Percentiles rank a stretch among this genome's conserved stretches.
These are phyloP conservation scores for Fringilla coelebs DNA, from an alignment of 2,797 vertebrate genomes.

Conservation along the genomic window DNA sequence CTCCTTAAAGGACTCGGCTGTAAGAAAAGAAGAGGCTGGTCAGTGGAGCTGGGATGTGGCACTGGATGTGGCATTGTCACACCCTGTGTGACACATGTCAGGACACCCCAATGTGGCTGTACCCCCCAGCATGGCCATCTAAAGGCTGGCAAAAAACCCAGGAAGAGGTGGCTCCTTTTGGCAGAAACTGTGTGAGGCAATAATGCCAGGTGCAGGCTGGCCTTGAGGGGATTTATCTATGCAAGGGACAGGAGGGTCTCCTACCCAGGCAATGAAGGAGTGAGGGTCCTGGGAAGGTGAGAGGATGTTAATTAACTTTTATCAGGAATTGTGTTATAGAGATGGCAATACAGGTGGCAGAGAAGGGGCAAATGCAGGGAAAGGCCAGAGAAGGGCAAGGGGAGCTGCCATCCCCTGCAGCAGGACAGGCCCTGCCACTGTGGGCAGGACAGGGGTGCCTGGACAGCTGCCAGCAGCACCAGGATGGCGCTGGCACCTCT, in stretches of 20 bases:
- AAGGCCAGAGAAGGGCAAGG: background rate
- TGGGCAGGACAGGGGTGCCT: background rate
- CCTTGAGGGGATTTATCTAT: fast-evolving
- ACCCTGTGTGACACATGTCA: background rate
- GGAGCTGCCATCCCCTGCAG: background rate
- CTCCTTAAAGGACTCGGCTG: constrained; percentile 96
- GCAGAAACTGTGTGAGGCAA: background rate
- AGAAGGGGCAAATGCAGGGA: background rate
- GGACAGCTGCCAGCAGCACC: no score
- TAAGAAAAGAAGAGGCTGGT: constrained; percentile 16
- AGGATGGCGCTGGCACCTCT: background rate
- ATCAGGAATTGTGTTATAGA: background rate
- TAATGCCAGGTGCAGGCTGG: background rate
- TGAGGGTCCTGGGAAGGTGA: background rate
- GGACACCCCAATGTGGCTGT: background rate
- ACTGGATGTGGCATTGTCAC: no score
- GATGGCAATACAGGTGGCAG: fast-evolving
- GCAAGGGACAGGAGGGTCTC: background rate
- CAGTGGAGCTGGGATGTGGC: background rate
- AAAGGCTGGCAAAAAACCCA: fast-evolving
- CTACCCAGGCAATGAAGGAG: fast-evolving
- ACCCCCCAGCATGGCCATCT: fast-evolving
- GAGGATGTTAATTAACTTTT: background rate
- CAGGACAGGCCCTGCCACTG: background rate
- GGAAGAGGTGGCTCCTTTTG: background rate